phyloP scores from a whole-genome alignment of 2,113 vertebrate species.

The Hepsetus odoe region DNA sequence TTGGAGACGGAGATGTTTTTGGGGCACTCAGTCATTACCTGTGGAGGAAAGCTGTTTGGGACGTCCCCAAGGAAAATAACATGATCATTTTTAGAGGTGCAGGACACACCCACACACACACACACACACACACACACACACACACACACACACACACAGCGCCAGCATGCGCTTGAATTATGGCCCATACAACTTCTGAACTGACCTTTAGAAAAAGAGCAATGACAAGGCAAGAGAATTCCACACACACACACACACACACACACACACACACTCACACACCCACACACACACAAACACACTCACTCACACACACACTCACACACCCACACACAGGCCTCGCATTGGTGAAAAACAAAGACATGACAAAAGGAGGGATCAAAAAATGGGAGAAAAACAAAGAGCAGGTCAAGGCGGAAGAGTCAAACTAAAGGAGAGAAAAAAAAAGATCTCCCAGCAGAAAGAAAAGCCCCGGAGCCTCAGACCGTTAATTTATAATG shows the following conservation, averaged over 20 bases:
- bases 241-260: constrained; percentile 45
- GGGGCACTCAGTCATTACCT: not conserved
- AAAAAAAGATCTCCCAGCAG: not conserved
- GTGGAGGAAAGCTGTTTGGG: not conserved
- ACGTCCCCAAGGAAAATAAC: not conserved
- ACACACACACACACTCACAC: constrained; percentile 54
- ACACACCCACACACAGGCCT: constrained; percentile 64
- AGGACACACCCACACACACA: constrained; percentile 33
- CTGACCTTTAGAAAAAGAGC: constrained; percentile 71
- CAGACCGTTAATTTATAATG: constrained; percentile 12
- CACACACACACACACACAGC: constrained; percentile 4
- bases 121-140: constrained; percentile 12
- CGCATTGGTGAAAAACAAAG: constrained; percentile 42
- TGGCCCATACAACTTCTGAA: constrained; percentile 27
- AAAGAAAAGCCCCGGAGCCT: not conserved
- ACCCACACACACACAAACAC: constrained; percentile 55
- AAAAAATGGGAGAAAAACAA: constrained; percentile 24
- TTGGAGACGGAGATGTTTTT: not conserved
- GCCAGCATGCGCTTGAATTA: not conserved
- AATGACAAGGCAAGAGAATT: constrained; percentile 41
- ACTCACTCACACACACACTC: constrained; percentile 56
- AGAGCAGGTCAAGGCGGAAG: constrained; percentile 17
- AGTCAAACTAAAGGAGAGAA: constrained; percentile 16
- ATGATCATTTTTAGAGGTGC: not conserved
- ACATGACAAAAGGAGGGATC: constrained; percentile 53